Conservation (phyloP, 2,113 vertebrate species). For the Anthoscopus minutus region DNA sequence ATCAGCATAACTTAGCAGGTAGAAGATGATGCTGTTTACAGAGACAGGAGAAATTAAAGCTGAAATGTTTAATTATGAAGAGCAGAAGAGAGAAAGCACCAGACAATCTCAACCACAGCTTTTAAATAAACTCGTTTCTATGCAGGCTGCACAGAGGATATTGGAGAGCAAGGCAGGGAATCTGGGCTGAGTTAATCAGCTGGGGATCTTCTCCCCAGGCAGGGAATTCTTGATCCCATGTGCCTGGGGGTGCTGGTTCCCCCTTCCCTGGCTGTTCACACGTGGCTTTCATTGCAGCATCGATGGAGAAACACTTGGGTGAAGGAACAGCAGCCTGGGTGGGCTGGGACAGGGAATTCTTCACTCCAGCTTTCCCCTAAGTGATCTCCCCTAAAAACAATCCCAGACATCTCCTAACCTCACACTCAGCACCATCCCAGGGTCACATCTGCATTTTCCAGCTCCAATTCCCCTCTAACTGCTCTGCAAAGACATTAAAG, state of each 20-base stretch:
- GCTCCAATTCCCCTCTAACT: neutral
- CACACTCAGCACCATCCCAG: neutral
- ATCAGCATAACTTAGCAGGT: neutral
- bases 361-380: neutral
- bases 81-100: neutral
- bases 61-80: neutral
- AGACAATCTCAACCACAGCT: neutral
- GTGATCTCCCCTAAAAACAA: rapidly evolving
- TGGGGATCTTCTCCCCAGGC: neutral
- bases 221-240: neutral
- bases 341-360: neutral
- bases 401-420: neutral
- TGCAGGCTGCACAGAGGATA: neutral
- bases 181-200: neutral
- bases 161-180: neutral
- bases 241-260: neutral
- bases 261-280: neutral
- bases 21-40: neutral
- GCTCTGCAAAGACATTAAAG: conserved; percentile 7
- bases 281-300: neutral
- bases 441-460: neutral
- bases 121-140: neutral
- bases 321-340: neutral
- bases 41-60: neutral
- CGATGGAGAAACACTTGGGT: rapidly evolving